Evolutionary conservation across 1,140 invertebrate species (phyloP).

Genomic region (Helicorthomorpha holstii): DNA sequence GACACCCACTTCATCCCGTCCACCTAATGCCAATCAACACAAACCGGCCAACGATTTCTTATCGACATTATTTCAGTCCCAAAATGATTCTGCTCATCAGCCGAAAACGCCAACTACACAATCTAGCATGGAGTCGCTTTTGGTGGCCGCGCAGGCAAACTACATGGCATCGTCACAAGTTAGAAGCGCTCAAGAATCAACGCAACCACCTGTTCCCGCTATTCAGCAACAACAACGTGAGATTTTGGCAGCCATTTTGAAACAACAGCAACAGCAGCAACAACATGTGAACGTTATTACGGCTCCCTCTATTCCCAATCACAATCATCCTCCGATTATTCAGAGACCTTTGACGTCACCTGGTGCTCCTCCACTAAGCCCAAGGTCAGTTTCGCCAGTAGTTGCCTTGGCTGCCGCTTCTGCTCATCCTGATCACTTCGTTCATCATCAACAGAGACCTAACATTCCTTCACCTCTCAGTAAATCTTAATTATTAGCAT

Average conservation of each 20-base stretch:
- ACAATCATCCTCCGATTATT: conserved; percentile 20
- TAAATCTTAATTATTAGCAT: conserved; percentile 9
- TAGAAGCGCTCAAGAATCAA: background rate
- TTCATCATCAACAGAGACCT: conserved; percentile 21
- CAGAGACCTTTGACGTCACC: conserved; percentile 15
- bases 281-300: conserved; percentile 21
- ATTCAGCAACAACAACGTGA: conserved; percentile 51
- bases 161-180: no score
- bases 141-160: no score
- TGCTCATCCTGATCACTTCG: conserved; percentile 12
- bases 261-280: conserved; percentile 25
- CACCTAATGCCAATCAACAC: no score
- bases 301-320: no score
- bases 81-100: no score
- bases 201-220: conserved; percentile 25
- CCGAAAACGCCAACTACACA: no score
- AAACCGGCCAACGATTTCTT: no score
- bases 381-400: conserved; percentile 17
- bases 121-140: no score
- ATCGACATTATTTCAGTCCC: no score
- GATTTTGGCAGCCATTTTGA: conserved; percentile 46
- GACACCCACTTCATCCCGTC: no score
- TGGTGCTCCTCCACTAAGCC: conserved; percentile 14
- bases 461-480: conserved; percentile 26
- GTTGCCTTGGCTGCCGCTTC: background rate